These are phyloP conservation scores for Sciurus carolinensis DNA, from an alignment of 2,797 vertebrate species.

Conservation along the genomic window DNA sequence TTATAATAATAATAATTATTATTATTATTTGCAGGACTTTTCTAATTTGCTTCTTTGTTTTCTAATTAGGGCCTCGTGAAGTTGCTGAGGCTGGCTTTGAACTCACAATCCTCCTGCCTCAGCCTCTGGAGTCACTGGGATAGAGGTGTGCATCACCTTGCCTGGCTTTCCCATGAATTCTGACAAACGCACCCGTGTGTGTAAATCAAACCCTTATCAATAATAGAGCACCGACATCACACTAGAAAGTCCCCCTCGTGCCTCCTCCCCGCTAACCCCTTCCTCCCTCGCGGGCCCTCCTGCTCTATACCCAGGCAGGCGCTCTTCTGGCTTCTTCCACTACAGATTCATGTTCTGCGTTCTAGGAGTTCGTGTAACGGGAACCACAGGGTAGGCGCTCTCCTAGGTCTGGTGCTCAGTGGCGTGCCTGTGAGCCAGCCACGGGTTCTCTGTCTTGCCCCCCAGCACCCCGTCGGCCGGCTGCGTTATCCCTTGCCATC, in stretches of 20 bases:
- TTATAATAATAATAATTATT: too few species aligned
- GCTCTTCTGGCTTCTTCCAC: neutral
- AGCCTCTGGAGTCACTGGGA: too few species aligned
- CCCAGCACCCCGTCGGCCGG: neutral
- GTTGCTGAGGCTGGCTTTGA: too few species aligned
- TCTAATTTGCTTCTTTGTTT: too few species aligned
- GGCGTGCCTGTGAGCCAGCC: neutral
- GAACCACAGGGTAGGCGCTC: neutral
- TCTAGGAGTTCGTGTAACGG: neutral
- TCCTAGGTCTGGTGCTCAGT: neutral
- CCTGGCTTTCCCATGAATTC: neutral
- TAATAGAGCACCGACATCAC: neutral
- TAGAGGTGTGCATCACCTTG: too few species aligned
- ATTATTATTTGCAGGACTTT: too few species aligned
- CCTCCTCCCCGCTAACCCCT: neutral
- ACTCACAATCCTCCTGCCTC: too few species aligned
- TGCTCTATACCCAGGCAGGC: neutral
- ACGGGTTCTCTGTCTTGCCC: neutral
- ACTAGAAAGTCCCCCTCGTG: neutral
- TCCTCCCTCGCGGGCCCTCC: rapidly evolving
- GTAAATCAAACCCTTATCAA: neutral
- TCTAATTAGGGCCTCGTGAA: too few species aligned
- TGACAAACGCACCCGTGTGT: neutral
- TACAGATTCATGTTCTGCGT: neutral
- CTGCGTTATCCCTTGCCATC: neutral